phyloP scores from a whole-genome alignment of 2,113 vertebrate genomes.

The Kryptolebias marmoratus region DNA sequence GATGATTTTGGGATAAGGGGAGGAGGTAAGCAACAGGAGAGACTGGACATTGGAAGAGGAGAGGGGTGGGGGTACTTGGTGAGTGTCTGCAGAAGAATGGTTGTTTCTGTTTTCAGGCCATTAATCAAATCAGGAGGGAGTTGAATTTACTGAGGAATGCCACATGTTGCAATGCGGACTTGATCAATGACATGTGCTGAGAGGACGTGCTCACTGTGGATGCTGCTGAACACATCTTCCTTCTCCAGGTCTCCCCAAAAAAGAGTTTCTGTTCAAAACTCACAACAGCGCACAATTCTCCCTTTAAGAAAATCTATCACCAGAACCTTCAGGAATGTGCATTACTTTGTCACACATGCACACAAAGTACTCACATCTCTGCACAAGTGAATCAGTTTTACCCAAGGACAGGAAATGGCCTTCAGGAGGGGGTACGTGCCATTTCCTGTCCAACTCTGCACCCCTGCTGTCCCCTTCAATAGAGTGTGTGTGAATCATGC shows the following conservation, averaged over 20 bases:
- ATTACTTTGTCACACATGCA: slow-evolving; percentile 2
- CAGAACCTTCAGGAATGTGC: neutral
- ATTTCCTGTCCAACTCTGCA: slow-evolving; percentile 71
- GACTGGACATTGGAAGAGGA: slow-evolving; percentile 30
- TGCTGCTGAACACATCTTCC: neutral
- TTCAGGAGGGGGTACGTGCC: slow-evolving; percentile 63
- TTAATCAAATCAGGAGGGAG: slow-evolving; percentile 69
- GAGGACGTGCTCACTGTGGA: slow-evolving; percentile 33
- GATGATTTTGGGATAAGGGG: slow-evolving; percentile 22
- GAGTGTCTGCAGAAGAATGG: slow-evolving; percentile 57
- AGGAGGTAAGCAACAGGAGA: slow-evolving; percentile 16
- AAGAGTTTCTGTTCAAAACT: neutral
- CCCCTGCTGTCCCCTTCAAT: slow-evolving; percentile 60
- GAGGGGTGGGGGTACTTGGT: slow-evolving; percentile 5
- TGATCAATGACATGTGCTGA: slow-evolving; percentile 65
- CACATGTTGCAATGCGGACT: slow-evolving; percentile 59
- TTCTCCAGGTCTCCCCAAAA: neutral
- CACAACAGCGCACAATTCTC: neutral
- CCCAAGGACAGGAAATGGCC: slow-evolving; percentile 73
- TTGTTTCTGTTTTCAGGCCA: slow-evolving; percentile 50
- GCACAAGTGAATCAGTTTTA: slow-evolving; percentile 66
- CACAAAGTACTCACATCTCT: slow-evolving; percentile 46
- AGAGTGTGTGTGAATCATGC: slow-evolving; percentile 42
- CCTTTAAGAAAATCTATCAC: slow-evolving; percentile 4
- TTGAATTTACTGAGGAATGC: slow-evolving; percentile 63